Percentiles rank a stretch among this genome's conserved stretches.
Conservation (phyloP, 2,113 vertebrate species). For the Paradoxurus hermaphroditus region DNA sequence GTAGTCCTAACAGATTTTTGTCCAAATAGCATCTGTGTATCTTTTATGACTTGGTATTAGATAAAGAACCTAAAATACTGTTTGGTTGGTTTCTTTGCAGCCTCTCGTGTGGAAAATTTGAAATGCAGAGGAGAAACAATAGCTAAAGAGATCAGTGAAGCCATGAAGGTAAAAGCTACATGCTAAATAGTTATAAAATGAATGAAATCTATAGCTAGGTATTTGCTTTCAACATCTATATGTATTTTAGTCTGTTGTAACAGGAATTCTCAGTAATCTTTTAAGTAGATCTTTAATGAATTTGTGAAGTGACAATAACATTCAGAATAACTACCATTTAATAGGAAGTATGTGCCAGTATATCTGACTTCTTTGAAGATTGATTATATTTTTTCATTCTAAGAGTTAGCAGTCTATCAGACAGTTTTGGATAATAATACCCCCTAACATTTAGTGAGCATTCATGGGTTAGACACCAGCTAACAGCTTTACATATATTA, state of each 20-base stretch:
- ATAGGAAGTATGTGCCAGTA: background rate
- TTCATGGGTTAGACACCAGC: background rate
- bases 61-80: slow-evolving; percentile 16
- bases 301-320: background rate
- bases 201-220: background rate
- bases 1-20: background rate
- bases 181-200: background rate
- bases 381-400: slow-evolving; percentile 2
- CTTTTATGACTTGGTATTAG: background rate
- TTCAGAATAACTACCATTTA: background rate
- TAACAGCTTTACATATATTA: background rate
- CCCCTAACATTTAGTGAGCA: background rate
- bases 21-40: background rate
- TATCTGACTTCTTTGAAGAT: background rate
- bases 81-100: slow-evolving; percentile 69
- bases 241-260: background rate
- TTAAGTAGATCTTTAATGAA: background rate
- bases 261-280: background rate
- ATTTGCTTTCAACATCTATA: background rate
- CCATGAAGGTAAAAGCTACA: slow-evolving; percentile 88
- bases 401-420: background rate
- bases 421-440: background rate
- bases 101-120: slow-evolving; percentile 80
- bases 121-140: slow-evolving; percentile 80
- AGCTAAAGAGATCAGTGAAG: slow-evolving; percentile 83